phyloP scores from a whole-genome alignment of 2,797 vertebrate genomes.

The Mormyrus hasselquistii region DNA sequence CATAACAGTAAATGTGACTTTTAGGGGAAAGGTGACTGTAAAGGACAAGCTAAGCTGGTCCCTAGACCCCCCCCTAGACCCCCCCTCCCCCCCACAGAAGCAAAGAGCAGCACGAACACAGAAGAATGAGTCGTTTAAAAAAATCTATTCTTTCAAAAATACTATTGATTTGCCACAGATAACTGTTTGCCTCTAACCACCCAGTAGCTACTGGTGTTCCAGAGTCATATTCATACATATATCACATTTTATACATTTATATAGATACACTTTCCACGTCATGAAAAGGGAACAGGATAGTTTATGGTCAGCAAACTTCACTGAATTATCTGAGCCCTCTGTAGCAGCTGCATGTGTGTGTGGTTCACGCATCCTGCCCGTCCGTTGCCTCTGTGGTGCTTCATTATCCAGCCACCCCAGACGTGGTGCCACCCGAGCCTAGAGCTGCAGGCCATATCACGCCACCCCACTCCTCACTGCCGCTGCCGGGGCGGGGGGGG shows the following conservation, averaged over 20 bases:
- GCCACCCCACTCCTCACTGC: neutral
- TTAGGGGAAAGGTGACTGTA: slow-evolving; percentile 54
- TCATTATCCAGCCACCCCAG: slow-evolving; percentile 27
- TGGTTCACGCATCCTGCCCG: slow-evolving; percentile 43
- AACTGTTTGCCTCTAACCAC: slow-evolving; percentile 70
- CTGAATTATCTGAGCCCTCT: slow-evolving; percentile 57
- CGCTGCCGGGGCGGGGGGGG: slow-evolving; percentile 39
- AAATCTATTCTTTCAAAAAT: slow-evolving; percentile 48
- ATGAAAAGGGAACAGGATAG: slow-evolving; percentile 57
- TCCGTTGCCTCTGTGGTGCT: slow-evolving; percentile 38
- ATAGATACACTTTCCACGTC: slow-evolving; percentile 62
- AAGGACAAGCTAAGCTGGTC: slow-evolving; percentile 67
- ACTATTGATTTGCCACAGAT: slow-evolving; percentile 50
- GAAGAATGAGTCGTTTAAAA: slow-evolving; percentile 27
- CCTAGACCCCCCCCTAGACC: slow-evolving; percentile 52
- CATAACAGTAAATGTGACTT: slow-evolving; percentile 54
- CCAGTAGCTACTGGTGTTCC: slow-evolving; percentile 67
- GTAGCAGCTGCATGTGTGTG: slow-evolving; percentile 60
- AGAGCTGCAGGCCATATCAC: neutral
- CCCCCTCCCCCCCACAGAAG: slow-evolving; percentile 27
- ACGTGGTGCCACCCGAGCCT: slow-evolving; percentile 12
- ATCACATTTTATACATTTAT: slow-evolving; percentile 70
- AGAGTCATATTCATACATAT: slow-evolving; percentile 74
- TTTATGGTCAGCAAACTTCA: slow-evolving; percentile 54
- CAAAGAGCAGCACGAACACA: slow-evolving; percentile 33